Conservation (phyloP, 1,140 invertebrate species). For the Carcinoscorpius rotundicauda region DNA sequence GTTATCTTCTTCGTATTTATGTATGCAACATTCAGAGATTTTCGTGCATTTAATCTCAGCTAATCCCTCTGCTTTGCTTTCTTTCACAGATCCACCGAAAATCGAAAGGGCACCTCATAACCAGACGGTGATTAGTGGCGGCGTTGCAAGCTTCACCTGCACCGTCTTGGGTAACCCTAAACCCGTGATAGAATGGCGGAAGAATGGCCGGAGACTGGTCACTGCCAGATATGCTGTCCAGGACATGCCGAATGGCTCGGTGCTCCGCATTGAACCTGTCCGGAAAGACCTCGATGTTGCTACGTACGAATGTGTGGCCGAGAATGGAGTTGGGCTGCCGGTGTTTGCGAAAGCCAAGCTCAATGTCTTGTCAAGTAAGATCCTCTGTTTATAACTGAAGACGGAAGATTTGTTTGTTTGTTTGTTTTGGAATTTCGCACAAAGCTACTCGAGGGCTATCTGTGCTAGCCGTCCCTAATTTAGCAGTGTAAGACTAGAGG, state of each 20-base stretch:
- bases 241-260: slow-evolving; percentile 51
- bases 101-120: slow-evolving; percentile 72
- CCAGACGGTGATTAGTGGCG: slow-evolving; percentile 72
- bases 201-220: slow-evolving; percentile 33
- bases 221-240: slow-evolving; percentile 33
- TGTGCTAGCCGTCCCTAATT: too few species aligned
- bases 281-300: slow-evolving; percentile 67
- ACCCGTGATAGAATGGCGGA: slow-evolving; percentile 39
- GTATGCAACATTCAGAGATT: too few species aligned
- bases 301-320: slow-evolving; percentile 88
- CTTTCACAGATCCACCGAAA: slow-evolving; percentile 69
- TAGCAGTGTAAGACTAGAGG: too few species aligned
- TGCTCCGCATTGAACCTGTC: slow-evolving; percentile 86
- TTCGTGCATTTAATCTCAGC: too few species aligned
- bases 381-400: background rate
- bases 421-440: too few species aligned
- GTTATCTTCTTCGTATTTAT: too few species aligned
- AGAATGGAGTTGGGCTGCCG: slow-evolving; percentile 90
- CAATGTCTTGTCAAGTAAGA: slow-evolving; percentile 75
- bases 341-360: slow-evolving; percentile 76
- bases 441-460: too few species aligned
- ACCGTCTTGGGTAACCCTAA: slow-evolving; percentile 77
- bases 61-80: background rate
- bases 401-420: too few species aligned
- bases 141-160: slow-evolving; percentile 89